phyloP scores from a whole-genome alignment of 2,797 vertebrate genomes.

The Pseudotriccus pelzelni region DNA sequence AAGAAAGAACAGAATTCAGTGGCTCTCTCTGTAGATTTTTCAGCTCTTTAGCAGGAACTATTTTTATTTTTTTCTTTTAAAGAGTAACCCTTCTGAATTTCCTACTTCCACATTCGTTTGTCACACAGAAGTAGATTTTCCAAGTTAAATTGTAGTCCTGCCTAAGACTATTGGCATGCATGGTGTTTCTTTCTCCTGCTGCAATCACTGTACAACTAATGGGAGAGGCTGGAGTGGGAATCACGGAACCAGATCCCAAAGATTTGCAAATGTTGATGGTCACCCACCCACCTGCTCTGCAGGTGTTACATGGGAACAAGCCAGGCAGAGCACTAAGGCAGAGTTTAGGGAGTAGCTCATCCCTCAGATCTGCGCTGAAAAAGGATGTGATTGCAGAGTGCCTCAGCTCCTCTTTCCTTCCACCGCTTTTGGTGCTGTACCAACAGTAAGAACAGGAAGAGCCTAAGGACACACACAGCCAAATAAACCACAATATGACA shows the following conservation, averaged over 20 bases:
- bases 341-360: background rate
- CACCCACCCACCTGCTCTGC: background rate
- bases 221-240: background rate
- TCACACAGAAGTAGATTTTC: background rate
- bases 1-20: background rate
- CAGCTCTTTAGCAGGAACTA: background rate
- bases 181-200: background rate
- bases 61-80: background rate
- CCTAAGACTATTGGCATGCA: too few relatives aligned
- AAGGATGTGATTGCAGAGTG: background rate
- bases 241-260: background rate
- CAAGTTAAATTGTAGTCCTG: background rate
- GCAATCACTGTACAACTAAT: background rate
- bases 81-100: background rate
- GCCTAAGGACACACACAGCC: background rate
- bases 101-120: background rate
- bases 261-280: accelerated
- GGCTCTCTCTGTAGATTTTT: background rate
- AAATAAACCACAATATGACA: background rate
- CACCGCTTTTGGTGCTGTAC: background rate
- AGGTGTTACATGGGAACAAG: background rate
- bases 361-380: background rate
- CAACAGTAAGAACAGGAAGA: background rate
- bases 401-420: background rate
- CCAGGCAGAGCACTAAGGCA: background rate